Evolutionary conservation across 2,113 vertebrate genomes (phyloP).

Genomic region (Cisticola juncidis): DNA sequence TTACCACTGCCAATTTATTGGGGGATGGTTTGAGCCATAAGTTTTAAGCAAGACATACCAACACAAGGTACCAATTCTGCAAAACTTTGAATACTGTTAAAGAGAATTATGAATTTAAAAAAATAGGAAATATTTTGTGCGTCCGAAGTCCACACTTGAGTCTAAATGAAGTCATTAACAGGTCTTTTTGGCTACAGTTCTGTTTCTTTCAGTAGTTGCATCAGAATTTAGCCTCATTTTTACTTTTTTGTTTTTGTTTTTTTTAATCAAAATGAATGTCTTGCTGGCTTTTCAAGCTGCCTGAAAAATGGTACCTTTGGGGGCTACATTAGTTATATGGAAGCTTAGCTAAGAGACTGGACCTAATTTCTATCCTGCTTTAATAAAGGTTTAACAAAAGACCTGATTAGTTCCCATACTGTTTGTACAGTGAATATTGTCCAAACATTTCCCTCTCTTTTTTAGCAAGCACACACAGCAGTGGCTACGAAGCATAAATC

Average conservation of each 20-base stretch:
- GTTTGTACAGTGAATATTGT: not conserved
- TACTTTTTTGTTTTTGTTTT: too few relatives aligned
- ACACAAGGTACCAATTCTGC: not conserved
- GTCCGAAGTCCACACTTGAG: not conserved
- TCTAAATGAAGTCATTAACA: not conserved
- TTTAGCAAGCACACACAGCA: slow-evolving; percentile 20
- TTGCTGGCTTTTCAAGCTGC: not conserved
- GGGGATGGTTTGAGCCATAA: not conserved
- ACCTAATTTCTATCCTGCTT: slow-evolving; percentile 9
- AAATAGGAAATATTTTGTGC: not conserved
- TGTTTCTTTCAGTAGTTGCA: not conserved
- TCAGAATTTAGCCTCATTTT: not conserved
- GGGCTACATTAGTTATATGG: not conserved
- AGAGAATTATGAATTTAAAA: not conserved
- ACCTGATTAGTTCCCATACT: not conserved
- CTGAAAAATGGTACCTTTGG: not conserved
- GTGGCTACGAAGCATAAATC: slow-evolving; percentile 16
- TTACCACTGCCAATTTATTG: not conserved
- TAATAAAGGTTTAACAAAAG: slow-evolving; percentile 12
- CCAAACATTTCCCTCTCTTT: not conserved
- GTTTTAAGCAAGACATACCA: not conserved
- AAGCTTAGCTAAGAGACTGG: not conserved
- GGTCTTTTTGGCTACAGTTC: not conserved
- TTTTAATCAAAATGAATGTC: not conserved
- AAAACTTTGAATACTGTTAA: not conserved